Evolutionary conservation across 2,888 invertebrate species (phyloP), one percentile per base, ranked within the genome.

Genomic region (Acanthoscelides obtectus): DNA sequence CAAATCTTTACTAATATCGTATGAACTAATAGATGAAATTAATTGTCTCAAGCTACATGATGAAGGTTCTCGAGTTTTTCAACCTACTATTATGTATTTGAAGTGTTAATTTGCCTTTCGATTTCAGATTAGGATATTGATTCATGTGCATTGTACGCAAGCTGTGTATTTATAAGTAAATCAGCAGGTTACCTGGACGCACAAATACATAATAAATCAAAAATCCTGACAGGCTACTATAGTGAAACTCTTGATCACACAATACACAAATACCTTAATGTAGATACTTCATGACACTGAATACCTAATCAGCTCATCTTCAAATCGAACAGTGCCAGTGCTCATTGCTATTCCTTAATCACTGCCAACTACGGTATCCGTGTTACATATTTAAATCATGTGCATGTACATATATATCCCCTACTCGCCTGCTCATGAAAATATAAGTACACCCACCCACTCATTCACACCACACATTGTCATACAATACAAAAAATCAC

Each of bases 311-410:
- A 45, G 1, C 45, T 17, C 45, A 45, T 45, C 45, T 45, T 45
- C 45, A 45, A 45, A 45, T 45, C 45, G 45, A n/a, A 45, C 45
- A 12, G 17, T 45, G 45, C 45, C 45, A 45, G 17, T 45, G 45
- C 45, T 45, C 45, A 45, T 45, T 45, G 45, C 45, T 45, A 45
- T 45, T 45, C 45, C 5, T 45, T 45, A 1, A 45, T 45, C 45
- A 45, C 45, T 6, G 17, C 45, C 45, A 45, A 45, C 1, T 45
- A 45, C 45, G 45, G 45, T 79, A 80, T 71, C 80, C 82, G 80
- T 82, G 81, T 80, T 80, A 81, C 80, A 81, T 80, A 79, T 75
- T 71, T 73, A 69, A 75, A 45, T 45, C 45, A 45, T 45, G 45
- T 45, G 17, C 45, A 45, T 45, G 45, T 12, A n/a, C n/a, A n/a